phyloP scores from a whole-genome alignment of 2,888 invertebrate species.

The Dryobotodes eremita region DNA sequence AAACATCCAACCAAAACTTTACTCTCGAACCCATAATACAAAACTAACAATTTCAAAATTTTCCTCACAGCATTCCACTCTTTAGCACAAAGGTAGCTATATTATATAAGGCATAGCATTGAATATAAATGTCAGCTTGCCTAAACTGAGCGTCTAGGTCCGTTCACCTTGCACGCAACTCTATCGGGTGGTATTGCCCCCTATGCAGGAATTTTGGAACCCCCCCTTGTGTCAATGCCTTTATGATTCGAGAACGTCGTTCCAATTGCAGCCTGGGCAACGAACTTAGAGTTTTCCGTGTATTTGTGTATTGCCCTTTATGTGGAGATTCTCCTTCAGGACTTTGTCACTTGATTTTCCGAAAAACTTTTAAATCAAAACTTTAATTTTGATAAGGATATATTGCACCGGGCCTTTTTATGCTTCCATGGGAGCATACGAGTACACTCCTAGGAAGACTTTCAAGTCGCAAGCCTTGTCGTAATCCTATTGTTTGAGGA shows the following conservation, averaged over 20 bases:
- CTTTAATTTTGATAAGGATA: neutral
- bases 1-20: neutral
- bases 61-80: neutral
- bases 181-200: conserved; percentile 65
- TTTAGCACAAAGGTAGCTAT: conserved; percentile 22
- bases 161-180: conserved; percentile 72
- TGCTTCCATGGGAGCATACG: no score
- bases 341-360: neutral
- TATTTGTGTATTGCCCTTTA: conserved; percentile 30
- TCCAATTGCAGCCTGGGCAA: conserved; percentile 75
- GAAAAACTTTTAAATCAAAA: neutral
- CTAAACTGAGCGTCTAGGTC: conserved; percentile 69
- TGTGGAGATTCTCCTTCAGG: neutral
- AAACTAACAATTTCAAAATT: conserved; percentile 13
- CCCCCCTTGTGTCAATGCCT: conserved; percentile 78
- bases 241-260: conserved; percentile 74
- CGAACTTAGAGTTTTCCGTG: conserved; percentile 66
- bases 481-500: no score
- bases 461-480: neutral
- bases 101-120: conserved; percentile 60
- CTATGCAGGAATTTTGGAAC: conserved; percentile 75
- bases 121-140: conserved; percentile 66
- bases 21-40: neutral
- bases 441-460: neutral
- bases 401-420: no score